Evolutionary conservation across 2,888 invertebrate genomes (phyloP).

Genomic region (Thyatira batis): DNA sequence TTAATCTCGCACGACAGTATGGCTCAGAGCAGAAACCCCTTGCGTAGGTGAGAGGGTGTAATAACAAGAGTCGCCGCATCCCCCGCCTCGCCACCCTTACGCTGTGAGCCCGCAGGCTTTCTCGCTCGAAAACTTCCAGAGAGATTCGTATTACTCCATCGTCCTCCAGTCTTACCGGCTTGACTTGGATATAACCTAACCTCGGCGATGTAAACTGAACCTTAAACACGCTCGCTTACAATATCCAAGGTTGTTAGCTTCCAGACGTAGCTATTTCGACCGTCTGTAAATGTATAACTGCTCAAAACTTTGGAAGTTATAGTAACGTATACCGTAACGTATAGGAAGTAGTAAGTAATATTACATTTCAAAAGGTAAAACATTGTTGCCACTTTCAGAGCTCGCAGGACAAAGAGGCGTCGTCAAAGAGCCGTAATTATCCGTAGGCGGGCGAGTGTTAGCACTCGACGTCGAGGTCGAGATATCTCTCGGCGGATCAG

Average conservation of each 20-base stretch:
- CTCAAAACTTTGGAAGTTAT: background rate
- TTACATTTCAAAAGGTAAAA: slow-evolving; percentile 39
- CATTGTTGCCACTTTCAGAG: slow-evolving; percentile 58
- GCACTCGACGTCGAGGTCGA: slow-evolving; percentile 74
- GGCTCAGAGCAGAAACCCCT: slow-evolving; percentile 68
- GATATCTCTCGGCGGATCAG: slow-evolving; percentile 79
- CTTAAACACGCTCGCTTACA: slow-evolving; percentile 49
- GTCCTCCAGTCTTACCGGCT: slow-evolving; percentile 65
- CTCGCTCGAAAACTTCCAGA: slow-evolving; percentile 69
- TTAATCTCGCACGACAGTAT: slow-evolving; percentile 76
- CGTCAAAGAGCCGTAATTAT: slow-evolving; percentile 78
- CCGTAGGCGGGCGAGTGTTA: slow-evolving; percentile 73
- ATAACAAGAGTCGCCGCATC: slow-evolving; percentile 69
- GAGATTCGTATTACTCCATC: slow-evolving; percentile 74
- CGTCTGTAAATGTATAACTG: slow-evolving; percentile 5
- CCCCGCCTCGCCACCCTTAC: slow-evolving; percentile 50
- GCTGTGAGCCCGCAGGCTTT: slow-evolving; percentile 60
- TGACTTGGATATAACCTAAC: slow-evolving; percentile 68
- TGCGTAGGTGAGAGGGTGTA: slow-evolving; percentile 80
- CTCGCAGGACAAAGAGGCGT: slow-evolving; percentile 60
- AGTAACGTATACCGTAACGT: background rate
- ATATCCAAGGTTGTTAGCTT: slow-evolving; percentile 40
- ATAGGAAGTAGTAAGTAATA: background rate
- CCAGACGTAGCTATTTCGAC: slow-evolving; percentile 32
- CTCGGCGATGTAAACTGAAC: slow-evolving; percentile 57